These are phyloP conservation scores for Platycheirus albimanus DNA, from an alignment of 2,888 invertebrate species.

Conservation along the genomic window DNA sequence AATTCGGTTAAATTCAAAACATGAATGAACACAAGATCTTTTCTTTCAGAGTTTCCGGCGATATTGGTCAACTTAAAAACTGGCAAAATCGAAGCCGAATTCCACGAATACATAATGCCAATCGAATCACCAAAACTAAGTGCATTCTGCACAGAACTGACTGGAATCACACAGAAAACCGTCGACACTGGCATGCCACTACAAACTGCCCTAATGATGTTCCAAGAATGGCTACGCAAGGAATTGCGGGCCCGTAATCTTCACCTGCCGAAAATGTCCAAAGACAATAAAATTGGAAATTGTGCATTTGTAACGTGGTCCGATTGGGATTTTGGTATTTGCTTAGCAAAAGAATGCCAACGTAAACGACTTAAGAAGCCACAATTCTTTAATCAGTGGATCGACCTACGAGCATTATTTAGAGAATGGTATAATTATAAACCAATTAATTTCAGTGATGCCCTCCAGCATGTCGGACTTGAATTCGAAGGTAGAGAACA, in stretches of 20 bases:
- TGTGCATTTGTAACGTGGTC: constrained; percentile 85
- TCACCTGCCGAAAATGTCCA: constrained; percentile 81
- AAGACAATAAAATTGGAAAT: constrained; percentile 83
- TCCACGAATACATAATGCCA: constrained; percentile 86
- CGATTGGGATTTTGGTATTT: constrained; percentile 86
- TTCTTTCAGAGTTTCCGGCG: constrained; percentile 85
- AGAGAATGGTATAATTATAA: constrained; percentile 84
- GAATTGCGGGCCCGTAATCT: constrained; percentile 79
- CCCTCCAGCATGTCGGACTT: constrained; percentile 84
- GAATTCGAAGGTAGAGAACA: constrained; percentile 85
- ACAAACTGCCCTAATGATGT: constrained; percentile 83
- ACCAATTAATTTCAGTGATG: constrained; percentile 83
- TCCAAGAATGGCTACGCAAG: constrained; percentile 84
- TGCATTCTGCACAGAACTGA: constrained; percentile 84
- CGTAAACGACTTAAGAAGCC: constrained; percentile 85
- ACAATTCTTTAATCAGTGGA: constrained; percentile 84
- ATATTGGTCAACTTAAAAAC: constrained; percentile 84
- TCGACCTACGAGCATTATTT: constrained; percentile 85
- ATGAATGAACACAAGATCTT: background rate
- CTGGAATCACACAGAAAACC: constrained; percentile 85
- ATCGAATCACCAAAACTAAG: constrained; percentile 85
- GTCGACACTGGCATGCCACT: constrained; percentile 84
- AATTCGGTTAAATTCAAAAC: too few relatives aligned
- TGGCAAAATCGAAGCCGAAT: constrained; percentile 84
- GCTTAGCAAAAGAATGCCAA: constrained; percentile 84